These are phyloP conservation scores for Himalopsyche phryganea DNA, from an alignment of 1,140 invertebrate genomes.

Conservation along the genomic window DNA sequence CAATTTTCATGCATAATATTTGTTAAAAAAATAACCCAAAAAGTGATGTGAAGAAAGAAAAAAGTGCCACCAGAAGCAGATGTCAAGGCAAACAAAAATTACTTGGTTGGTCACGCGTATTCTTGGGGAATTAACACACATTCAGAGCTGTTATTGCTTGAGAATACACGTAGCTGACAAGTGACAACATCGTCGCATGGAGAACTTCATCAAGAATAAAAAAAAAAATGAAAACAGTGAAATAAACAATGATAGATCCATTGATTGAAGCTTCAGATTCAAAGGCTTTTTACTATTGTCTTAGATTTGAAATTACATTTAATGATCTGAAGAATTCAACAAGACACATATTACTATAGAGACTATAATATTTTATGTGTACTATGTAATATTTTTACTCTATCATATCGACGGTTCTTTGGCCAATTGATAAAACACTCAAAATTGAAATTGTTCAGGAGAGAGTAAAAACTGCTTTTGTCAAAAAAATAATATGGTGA, in stretches of 20 bases:
- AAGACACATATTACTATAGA: not conserved
- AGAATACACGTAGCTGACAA: conserved; percentile 95
- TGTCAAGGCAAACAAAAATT: conserved; percentile 24
- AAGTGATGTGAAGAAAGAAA: not conserved
- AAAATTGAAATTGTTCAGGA: too few relatives aligned
- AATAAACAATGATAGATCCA: not conserved
- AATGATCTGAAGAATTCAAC: not conserved
- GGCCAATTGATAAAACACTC: too few relatives aligned
- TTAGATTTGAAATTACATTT: not conserved
- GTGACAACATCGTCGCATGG: conserved; percentile 41
- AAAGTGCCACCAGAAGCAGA: not conserved
- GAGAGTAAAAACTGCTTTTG: too few relatives aligned
- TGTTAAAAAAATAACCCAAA: too few relatives aligned
- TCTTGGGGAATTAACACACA: conserved; percentile 94
- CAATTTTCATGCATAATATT: too few relatives aligned
- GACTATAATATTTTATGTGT: not conserved
- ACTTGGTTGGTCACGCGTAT: conserved; percentile 89
- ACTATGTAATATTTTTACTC: too few relatives aligned
- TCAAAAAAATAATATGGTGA: too few relatives aligned
- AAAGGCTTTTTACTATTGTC: conserved; percentile 5
- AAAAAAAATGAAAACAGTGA: not conserved
- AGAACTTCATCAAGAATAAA: not conserved
- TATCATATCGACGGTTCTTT: too few relatives aligned
- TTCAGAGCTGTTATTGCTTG: conserved; percentile 93
- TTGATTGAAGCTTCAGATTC: conserved; percentile 9